Percentiles rank a stretch among this genome's conserved stretches.
These are phyloP conservation scores for Adoxophyes honmai DNA, from an alignment of 1,140 invertebrate species.

Conservation along the genomic window DNA sequence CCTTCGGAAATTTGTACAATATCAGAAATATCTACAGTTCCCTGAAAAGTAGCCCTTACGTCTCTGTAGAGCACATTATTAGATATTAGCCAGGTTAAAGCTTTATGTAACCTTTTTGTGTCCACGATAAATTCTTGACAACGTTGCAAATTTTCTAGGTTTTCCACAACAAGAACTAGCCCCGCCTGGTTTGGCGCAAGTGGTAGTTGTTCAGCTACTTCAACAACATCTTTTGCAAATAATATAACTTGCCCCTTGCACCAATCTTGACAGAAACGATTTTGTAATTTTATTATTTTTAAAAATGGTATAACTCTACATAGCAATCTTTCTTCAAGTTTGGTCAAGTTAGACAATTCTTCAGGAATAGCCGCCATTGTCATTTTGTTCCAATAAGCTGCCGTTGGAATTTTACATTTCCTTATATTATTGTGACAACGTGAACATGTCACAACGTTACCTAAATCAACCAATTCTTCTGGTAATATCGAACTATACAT, in stretches of 20 bases:
- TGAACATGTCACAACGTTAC: constrained; percentile 3
- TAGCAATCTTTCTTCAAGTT: constrained; percentile 16
- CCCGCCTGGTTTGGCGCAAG: constrained; percentile 16
- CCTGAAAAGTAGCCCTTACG: background rate
- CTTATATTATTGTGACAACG: constrained; percentile 17
- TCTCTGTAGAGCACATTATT: constrained; percentile 15
- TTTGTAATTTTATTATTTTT: constrained; percentile 14
- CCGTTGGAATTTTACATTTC: constrained; percentile 15
- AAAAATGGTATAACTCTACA: constrained; percentile 14
- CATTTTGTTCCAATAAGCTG: constrained; percentile 17
- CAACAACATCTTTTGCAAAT: constrained; percentile 18
- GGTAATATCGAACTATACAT: no score
- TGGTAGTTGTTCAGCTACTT: constrained; percentile 17
- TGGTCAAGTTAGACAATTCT: no score
- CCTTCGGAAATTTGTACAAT: constrained; percentile 4
- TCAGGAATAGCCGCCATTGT: background rate
- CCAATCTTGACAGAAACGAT: constrained; percentile 15
- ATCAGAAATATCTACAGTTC: constrained; percentile 1
- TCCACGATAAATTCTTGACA: constrained; percentile 14
- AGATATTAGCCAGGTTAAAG: constrained; percentile 10
- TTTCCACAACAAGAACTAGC: constrained; percentile 16
- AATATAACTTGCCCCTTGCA: constrained; percentile 16
- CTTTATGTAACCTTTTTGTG: background rate
- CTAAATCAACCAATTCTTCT: constrained; percentile 1
- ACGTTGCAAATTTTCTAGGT: constrained; percentile 19